Evolutionary conservation across 2,113 vertebrate genomes (phyloP).

Genomic region (Megaptera novaeangliae): DNA sequence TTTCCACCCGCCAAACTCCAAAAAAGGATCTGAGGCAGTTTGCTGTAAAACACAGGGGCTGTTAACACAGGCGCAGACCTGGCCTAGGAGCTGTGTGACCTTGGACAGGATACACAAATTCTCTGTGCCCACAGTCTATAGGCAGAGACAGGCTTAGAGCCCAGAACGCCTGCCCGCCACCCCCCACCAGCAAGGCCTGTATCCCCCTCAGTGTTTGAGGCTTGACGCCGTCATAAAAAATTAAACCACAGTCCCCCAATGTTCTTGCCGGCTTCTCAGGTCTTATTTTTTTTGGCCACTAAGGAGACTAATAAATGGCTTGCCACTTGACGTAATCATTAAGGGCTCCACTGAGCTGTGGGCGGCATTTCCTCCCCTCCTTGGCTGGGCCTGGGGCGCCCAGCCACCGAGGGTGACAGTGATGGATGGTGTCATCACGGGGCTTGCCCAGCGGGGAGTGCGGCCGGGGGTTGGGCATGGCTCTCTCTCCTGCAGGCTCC

Average conservation of each 20-base stretch:
- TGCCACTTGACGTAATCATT: constrained; percentile 43
- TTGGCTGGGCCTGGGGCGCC: neutral
- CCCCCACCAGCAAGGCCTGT: accelerated
- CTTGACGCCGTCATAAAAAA: constrained; percentile 7
- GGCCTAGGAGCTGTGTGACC: neutral
- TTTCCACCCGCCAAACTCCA: neutral
- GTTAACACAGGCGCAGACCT: accelerated
- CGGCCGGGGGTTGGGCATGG: neutral
- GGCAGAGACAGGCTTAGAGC: neutral
- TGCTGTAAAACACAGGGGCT: accelerated
- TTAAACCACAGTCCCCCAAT: constrained; percentile 22
- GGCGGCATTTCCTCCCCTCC: constrained; percentile 6
- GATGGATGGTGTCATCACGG: neutral
- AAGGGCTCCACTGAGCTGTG: constrained; percentile 55
- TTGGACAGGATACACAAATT: accelerated
- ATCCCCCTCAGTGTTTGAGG: neutral
- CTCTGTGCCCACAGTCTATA: neutral
- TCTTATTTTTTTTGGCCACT: constrained; percentile 57
- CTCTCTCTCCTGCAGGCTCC: neutral
- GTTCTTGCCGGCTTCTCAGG: neutral
- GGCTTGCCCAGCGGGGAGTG: neutral
- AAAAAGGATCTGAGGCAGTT: neutral
- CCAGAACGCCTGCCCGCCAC: neutral
- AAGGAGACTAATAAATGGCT: constrained; percentile 58
- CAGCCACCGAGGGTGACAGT: neutral